Evolutionary conservation across 2,113 vertebrate genomes (phyloP), one percentile per base, ranked within the genome.

Genomic region (Psittacara wagleri): DNA sequence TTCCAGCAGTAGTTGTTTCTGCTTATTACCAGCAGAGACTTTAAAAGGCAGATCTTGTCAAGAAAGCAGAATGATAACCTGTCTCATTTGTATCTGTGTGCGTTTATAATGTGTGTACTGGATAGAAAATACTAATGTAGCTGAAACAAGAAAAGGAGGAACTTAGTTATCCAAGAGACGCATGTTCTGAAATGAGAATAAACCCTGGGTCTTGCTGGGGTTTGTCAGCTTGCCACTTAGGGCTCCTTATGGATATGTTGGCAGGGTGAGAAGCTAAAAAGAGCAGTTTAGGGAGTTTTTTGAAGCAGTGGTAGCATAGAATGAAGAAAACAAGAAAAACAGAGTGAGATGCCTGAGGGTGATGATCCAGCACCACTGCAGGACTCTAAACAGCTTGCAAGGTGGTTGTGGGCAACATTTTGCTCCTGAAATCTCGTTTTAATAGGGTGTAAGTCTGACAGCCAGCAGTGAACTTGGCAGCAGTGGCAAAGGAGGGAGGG

Each of bases 21-120:
- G 8, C 72, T 92, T 92, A 83, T 84, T 95, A 66, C n/a, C 52
- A 62, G 55, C 77, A 79, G 57, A 88, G 59, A 61, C 29, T 94
- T 94, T 74, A 95, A 92, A 92, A 89, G 44, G 37, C 74, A 67
- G 57, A 84, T 81, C 70, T 73, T 93, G 67, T 85, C 85, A 95
- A 82, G 90, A 83, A 93, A 91, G 61, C 62, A 91, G 83, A 94
- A 59, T 87, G 75, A 63, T 90, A 84, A 79, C 68, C 81, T 91
- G 37, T 77, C 37, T 72, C 83, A 54, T 88, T 94, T 94, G 27
- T 83, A 11, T 72, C 39, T 49, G 12, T 44, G 24, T 88, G 35
- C 0, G 0, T 87, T 89, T 59, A n/a, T 61, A 83, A 76, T 24
- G 14, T n/a, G 13, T 79, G 13, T 77, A 16, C n/a, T 77, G 46